Percentiles rank a stretch among this genome's conserved stretches.
Conservation (phyloP, 2,888 invertebrate species). For the Apodemia zela region DNA sequence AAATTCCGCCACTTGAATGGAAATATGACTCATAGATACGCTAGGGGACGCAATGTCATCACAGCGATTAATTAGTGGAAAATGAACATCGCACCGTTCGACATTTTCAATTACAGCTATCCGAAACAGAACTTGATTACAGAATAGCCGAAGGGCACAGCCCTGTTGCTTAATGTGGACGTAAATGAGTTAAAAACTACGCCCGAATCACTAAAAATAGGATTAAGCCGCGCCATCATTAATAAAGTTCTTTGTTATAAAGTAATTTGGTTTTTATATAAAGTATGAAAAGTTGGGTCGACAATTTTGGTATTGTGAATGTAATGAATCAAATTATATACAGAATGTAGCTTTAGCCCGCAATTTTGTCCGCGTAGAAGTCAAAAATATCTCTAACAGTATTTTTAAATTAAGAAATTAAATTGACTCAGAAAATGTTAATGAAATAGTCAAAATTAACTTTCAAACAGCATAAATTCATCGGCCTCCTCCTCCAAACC, state of each 20-base stretch:
- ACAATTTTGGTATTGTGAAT: no score
- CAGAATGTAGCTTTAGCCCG: no score
- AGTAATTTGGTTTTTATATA: no score
- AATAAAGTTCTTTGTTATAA: neutral
- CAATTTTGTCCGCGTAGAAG: no score
- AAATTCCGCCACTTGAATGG: constrained; percentile 19
- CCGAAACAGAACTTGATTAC: constrained; percentile 60
- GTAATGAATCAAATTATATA: no score
- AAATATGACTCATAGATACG: constrained; percentile 29
- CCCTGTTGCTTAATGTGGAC: constrained; percentile 47
- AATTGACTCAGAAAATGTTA: no score
- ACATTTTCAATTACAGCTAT: constrained; percentile 74
- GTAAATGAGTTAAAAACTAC: constrained; percentile 58
- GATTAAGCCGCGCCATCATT: constrained; percentile 22
- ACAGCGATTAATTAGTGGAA: constrained; percentile 77
- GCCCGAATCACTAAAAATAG: constrained; percentile 36
- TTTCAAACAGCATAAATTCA: no score
- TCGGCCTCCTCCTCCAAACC: no score
- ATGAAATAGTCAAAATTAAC: no score
- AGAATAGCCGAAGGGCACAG: constrained; percentile 54
- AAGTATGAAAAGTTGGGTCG: no score
- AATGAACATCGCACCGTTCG: constrained; percentile 72
- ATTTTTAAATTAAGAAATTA: no score
- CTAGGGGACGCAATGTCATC: constrained; percentile 60
- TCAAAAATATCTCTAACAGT: no score